phyloP scores from a whole-genome alignment of 2,797 vertebrate species.

The Apogon talboti region DNA sequence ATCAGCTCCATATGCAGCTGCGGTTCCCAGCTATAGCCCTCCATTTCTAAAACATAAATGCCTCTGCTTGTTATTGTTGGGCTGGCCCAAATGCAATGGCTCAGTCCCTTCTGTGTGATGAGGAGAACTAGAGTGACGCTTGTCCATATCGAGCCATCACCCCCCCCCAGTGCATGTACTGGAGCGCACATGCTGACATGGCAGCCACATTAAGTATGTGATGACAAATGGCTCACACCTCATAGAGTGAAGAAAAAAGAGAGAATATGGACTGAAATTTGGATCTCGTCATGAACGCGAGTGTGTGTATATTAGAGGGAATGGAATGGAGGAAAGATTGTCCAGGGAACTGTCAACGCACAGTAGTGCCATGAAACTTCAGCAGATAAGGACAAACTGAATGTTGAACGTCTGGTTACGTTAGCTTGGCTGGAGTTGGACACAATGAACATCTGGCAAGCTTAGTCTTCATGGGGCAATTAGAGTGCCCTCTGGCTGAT shows the following conservation, averaged over 20 bases:
- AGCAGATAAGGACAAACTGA: conserved; percentile 62
- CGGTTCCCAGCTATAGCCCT: conserved; percentile 45
- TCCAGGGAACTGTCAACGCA: conserved; percentile 65
- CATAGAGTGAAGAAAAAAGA: conserved; percentile 37
- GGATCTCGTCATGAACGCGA: conserved; percentile 40
- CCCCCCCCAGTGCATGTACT: conserved; percentile 10
- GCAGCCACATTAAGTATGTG: conserved; percentile 62
- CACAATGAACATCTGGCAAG: conserved; percentile 40
- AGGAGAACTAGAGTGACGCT: conserved; percentile 60
- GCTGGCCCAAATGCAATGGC: conserved; percentile 61
- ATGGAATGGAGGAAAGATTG: conserved; percentile 41
- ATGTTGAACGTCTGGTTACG: conserved; percentile 43
- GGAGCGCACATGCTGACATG: conserved; percentile 46
- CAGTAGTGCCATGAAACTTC: conserved; percentile 51
- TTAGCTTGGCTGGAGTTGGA: conserved; percentile 31
- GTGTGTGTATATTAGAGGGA: conserved; percentile 57
- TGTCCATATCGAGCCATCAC: conserved; percentile 56
- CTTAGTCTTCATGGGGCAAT: conserved; percentile 43
- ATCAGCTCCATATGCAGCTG: conserved; percentile 80
- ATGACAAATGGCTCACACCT: conserved; percentile 79
- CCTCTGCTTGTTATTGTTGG: conserved; percentile 79
- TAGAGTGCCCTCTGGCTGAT: conserved; percentile 63
- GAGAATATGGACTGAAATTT: conserved; percentile 41
- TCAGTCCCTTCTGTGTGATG: conserved; percentile 58
- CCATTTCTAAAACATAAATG: conserved; percentile 74